Evolutionary conservation across 1,140 invertebrate genomes (phyloP), one percentile per base, ranked within the genome.

Genomic region (Artemia franciscana): DNA sequence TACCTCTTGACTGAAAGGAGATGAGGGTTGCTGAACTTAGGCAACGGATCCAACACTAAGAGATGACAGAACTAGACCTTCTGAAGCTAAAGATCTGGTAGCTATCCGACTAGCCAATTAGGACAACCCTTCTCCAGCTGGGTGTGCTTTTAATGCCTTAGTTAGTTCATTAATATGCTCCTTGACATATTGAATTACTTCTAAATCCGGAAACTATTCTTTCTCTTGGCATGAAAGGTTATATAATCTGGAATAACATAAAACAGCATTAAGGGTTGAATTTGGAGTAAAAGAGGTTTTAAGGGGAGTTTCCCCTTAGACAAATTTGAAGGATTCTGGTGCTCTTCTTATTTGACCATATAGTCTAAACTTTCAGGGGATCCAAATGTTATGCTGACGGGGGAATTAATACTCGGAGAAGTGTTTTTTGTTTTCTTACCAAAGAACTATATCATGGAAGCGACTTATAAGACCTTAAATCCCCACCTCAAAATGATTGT

Each of bases 81-180:
- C 39, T 51, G 39, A 15, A 15, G 39, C 39, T 51, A 51, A 51
- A 51, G 39, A 51, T 18, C 39, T 51, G 12, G 39, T 51, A 15
- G 39, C 39, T 2, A 51, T 51, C 12, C 21, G 39, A 51, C 39
- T 51, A 15, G 39, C 39, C 21, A 51, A 51, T 18, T 18, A 18
- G 2, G 39, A 51, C 12, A 51, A 18, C 12, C 21, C 39, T 51
- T 18, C 21, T 51, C 39, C 39, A 51, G 39, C 39, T 51, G 39
- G 71, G 24, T 80, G 73, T 62, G 74, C 65, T 68, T 92, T 90
- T 65, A 94, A 74, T 0, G 90, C 88, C 5, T 83, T 82, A 72
- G 93, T 87, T 66, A 96, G 76, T 74, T 95, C 90, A 71, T 90
- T 88, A 68, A 96, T 96, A 73, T 96, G 95, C 71, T 94, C 91